A percentile compares a stretch with the other conserved stretches of the same genome.
Evolutionary conservation across 2,113 vertebrate genomes (phyloP).

Genomic region (Lipotes vexillifer): DNA sequence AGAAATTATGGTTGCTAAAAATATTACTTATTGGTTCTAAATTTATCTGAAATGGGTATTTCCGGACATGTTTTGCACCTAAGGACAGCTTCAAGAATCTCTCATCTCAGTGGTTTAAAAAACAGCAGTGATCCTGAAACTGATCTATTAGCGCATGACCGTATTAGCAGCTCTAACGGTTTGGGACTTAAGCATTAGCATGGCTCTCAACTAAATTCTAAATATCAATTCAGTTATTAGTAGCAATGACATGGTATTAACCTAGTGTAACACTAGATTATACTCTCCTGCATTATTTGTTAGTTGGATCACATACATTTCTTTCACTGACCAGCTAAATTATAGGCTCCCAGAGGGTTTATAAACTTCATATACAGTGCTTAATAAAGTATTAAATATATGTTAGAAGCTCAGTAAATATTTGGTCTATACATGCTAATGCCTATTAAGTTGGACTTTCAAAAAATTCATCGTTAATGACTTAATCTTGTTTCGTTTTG

Average conservation of each 20-base stretch:
- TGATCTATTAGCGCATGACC: not conserved
- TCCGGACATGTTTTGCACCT: constrained; percentile 8
- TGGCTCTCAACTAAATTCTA: not conserved
- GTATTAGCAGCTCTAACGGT: not conserved
- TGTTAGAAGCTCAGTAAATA: not conserved
- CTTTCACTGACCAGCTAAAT: not conserved
- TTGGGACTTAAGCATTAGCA: not conserved
- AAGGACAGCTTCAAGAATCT: constrained; percentile 29
- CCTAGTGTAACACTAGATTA: not conserved
- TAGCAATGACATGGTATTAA: not conserved
- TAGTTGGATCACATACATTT: not conserved
- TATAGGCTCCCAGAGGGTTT: not conserved
- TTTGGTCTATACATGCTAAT: not conserved
- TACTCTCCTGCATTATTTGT: not conserved
- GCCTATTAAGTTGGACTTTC: not conserved
- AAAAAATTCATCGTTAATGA: not conserved
- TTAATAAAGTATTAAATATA: constrained; percentile 11
- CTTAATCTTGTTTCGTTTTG: not conserved
- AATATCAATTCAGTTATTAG: not conserved
- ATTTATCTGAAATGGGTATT: constrained; percentile 32
- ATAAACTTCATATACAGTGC: not conserved
- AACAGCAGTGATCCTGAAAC: not conserved
- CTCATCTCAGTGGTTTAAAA: not conserved
- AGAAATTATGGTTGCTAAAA: constrained; percentile 40
- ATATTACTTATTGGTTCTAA: constrained; percentile 25